Evolutionary conservation across 2,888 invertebrate genomes (phyloP).

Genomic region (Acanthosepion pharaonis): DNA sequence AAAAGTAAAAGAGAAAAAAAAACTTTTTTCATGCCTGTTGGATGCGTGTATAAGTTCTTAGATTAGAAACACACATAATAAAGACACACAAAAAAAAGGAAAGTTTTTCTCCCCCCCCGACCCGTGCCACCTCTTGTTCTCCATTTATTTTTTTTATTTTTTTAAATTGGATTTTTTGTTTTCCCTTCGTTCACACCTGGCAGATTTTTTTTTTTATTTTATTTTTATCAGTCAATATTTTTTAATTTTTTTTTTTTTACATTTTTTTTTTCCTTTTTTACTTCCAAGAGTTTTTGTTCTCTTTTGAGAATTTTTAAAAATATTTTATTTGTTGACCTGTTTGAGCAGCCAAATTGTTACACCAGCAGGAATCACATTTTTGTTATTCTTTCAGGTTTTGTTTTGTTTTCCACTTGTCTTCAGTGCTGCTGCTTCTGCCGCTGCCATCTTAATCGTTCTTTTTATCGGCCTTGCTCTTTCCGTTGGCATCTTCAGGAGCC

Average conservation of each 20-base stretch:
- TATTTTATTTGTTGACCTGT: not conserved
- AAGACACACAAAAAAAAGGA: not conserved
- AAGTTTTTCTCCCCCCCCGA: not conserved
- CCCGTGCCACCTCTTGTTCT: not conserved
- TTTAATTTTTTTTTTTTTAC: not conserved
- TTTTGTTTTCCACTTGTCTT: not conserved
- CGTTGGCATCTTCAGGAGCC: conserved; percentile 61
- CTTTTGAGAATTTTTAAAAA: not conserved
- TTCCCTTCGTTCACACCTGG: not conserved
- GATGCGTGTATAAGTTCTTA: not conserved
- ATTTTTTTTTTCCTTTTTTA: not conserved
- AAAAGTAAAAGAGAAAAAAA: not conserved
- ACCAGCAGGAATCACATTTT: not conserved
- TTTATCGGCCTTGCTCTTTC: conserved; percentile 69
- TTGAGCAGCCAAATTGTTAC: not conserved
- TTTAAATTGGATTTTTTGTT: not conserved
- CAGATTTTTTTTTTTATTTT: not conserved
- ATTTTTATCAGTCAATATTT: not conserved
- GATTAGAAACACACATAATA: not conserved
- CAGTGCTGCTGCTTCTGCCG: not conserved
- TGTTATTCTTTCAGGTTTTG: not conserved
- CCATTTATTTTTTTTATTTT: not conserved
- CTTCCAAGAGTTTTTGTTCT: not conserved
- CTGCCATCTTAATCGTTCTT: conserved; percentile 65
- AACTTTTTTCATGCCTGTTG: not conserved